phyloP scores from a whole-genome alignment of 1,140 invertebrate species.

The Dermatophagoides farinae region DNA sequence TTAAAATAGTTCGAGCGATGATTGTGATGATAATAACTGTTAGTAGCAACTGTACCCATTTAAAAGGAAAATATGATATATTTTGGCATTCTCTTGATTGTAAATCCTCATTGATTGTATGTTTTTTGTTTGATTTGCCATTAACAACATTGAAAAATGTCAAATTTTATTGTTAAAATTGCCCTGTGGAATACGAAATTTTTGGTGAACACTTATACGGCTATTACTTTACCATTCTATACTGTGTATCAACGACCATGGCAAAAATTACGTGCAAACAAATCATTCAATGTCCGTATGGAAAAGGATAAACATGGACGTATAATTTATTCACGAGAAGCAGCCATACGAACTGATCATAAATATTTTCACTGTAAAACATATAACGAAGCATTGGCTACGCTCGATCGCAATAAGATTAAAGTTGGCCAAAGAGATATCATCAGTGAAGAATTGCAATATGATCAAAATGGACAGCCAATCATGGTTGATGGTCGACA shows the following conservation, averaged over 20 bases:
- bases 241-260: slow-evolving; percentile 66
- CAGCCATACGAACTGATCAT: slow-evolving; percentile 35
- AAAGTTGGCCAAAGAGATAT: slow-evolving; percentile 78
- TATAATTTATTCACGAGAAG: not conserved
- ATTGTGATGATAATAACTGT: no score
- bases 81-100: no score
- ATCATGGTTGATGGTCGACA: slow-evolving; percentile 8
- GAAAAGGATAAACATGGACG: not conserved
- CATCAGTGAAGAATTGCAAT: slow-evolving; percentile 74
- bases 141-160: not conserved
- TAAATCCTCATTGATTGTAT: no score
- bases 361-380: slow-evolving; percentile 71
- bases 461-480: slow-evolving; percentile 40
- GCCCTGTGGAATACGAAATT: slow-evolving; percentile 17
- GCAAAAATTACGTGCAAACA: slow-evolving; percentile 29
- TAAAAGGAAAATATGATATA: no score
- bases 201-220: slow-evolving; percentile 44
- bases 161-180: slow-evolving; percentile 2
- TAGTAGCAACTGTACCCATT: no score
- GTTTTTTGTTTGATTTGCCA: not conserved
- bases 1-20: no score
- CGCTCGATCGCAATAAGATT: slow-evolving; percentile 35
- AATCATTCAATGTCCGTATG: not conserved
- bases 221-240: slow-evolving; percentile 72
- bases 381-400: slow-evolving; percentile 42